Evolutionary conservation across 2,113 vertebrate genomes (phyloP).

Genomic region (Nanger granti): DNA sequence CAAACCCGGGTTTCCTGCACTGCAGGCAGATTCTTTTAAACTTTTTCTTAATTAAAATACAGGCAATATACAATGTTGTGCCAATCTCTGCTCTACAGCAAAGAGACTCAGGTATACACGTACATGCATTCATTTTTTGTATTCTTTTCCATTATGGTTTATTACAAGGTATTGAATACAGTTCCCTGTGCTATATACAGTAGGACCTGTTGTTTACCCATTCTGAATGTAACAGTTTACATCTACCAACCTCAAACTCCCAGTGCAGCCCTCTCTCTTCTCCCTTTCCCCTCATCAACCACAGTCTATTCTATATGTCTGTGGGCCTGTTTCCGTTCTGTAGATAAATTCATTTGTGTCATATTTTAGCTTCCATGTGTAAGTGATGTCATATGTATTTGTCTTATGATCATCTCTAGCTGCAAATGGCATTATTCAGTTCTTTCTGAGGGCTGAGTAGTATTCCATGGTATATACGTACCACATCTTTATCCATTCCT

Average conservation of each 20-base stretch:
- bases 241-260: not conserved
- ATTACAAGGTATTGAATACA: not conserved
- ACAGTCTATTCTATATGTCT: not conserved
- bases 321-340: not conserved
- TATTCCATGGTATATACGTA: not conserved
- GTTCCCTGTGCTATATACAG: not conserved
- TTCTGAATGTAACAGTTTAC: not conserved
- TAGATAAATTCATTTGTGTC: not conserved
- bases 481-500: not conserved
- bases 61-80: not conserved
- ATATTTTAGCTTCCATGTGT: not conserved
- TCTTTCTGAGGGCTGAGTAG: not conserved
- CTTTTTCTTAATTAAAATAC: not conserved
- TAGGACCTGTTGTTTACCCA: not conserved
- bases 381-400: not conserved
- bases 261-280: not conserved
- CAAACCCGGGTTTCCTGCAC: fast-evolving
- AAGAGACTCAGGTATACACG: not conserved
- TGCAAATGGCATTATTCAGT: not conserved
- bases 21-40: not conserved
- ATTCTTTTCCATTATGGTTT: not conserved
- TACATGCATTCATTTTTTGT: not conserved
- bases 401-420: not conserved
- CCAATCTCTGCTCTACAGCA: not conserved
- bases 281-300: not conserved